Percentiles rank a stretch among this genome's conserved stretches.
Evolutionary conservation across 2,797 vertebrate species (phyloP).

Genomic region (Liparis tanakae): DNA sequence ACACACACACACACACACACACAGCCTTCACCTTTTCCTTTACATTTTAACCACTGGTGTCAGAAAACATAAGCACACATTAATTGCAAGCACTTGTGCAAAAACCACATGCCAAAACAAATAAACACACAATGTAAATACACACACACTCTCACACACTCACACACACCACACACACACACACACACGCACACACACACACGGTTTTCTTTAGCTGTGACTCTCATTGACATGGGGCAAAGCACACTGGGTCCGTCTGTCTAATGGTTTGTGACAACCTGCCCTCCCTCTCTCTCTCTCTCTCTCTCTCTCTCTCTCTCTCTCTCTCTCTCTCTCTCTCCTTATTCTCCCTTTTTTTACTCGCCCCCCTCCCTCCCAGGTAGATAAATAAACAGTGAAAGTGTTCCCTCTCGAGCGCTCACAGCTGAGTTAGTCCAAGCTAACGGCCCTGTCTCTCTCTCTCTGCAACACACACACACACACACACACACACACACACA

Average conservation of each 20-base stretch:
- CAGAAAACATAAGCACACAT: constrained; percentile 37
- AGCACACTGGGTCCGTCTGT: constrained; percentile 71
- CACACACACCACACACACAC: constrained; percentile 26
- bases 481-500: constrained; percentile 29
- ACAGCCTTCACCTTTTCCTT: constrained; percentile 13
- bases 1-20: constrained; percentile 8
- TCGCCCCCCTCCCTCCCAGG: too few species aligned
- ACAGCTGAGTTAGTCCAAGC: constrained; percentile 78
- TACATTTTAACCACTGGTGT: constrained; percentile 25
- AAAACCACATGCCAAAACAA: constrained; percentile 37
- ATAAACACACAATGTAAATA: constrained; percentile 26
- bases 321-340: constrained; percentile 16
- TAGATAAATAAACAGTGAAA: constrained; percentile 84
- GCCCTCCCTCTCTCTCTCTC: constrained; percentile 56
- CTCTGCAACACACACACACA: constrained; percentile 53
- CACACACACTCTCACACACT: background rate
- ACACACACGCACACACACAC: constrained; percentile 1
- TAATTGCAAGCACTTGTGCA: constrained; percentile 34
- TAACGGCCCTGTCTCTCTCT: constrained; percentile 63
- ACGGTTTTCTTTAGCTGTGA: constrained; percentile 35
- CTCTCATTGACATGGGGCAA: constrained; percentile 77
- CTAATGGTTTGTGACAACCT: constrained; percentile 83
- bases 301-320: constrained; percentile 19
- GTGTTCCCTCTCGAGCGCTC: constrained; percentile 71
- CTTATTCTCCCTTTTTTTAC: too few species aligned